These are phyloP conservation scores for Nezara viridula DNA, from an alignment of 2,888 invertebrate species.

Conservation along the genomic window DNA sequence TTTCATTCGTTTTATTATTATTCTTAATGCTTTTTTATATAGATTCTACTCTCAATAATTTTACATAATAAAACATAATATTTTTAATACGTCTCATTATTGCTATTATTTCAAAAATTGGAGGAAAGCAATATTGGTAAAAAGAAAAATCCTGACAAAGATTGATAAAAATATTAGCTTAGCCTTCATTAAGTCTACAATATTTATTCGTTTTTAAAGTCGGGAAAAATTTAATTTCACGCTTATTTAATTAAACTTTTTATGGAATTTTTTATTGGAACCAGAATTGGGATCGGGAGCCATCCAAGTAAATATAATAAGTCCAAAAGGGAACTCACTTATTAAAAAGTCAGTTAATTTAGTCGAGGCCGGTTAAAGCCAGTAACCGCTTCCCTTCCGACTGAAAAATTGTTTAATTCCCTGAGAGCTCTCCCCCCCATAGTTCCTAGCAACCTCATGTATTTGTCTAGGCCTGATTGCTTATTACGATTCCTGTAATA, in stretches of 20 bases:
- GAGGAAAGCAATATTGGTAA: neutral
- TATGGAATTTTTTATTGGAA: conserved; percentile 12
- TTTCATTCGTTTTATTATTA: too few species aligned
- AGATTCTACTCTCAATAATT: too few species aligned
- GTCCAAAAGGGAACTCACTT: neutral
- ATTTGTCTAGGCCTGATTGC: neutral
- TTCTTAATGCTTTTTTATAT: too few species aligned
- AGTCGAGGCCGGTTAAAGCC: neutral
- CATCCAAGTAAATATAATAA: conserved; percentile 23
- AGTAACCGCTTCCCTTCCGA: neutral
- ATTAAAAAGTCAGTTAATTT: conserved; percentile 35
- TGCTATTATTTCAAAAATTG: too few species aligned
- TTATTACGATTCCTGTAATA: neutral
- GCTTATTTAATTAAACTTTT: conserved; percentile 32
- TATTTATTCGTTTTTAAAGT: neutral
- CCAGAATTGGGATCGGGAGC: neutral
- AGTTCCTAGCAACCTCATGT: neutral
- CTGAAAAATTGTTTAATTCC: conserved; percentile 3
- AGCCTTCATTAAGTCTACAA: neutral
- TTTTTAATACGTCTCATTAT: too few species aligned
- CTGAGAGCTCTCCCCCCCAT: neutral
- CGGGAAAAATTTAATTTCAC: conserved; percentile 9
- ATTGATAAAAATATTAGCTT: neutral
- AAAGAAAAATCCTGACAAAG: neutral
- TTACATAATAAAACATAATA: too few species aligned